Conservation (phyloP, 35 echinoderm and acorn worm species). For the Patiria miniata region DNA sequence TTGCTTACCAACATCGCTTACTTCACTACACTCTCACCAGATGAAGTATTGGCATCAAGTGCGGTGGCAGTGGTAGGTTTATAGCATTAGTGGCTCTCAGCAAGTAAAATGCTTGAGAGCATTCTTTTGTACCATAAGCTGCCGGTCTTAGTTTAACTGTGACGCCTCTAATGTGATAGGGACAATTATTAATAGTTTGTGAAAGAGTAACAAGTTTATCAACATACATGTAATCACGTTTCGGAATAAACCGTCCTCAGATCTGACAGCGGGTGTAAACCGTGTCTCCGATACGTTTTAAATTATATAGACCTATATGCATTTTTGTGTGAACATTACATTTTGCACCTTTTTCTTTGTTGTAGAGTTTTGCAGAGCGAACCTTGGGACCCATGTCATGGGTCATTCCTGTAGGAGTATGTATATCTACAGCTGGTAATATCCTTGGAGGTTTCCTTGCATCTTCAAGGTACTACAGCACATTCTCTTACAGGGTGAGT, state of each 20-base stretch:
- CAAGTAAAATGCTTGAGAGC: not conserved
- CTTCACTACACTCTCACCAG: slow-evolving; percentile 37
- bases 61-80: slow-evolving; percentile 54
- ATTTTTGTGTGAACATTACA: not conserved
- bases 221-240: too few species aligned
- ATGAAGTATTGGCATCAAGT: slow-evolving; percentile 45
- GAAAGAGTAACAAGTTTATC: too few species aligned
- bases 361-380: not conserved
- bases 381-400: not conserved
- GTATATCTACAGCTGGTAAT: not conserved
- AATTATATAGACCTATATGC: too few species aligned
- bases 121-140: not conserved
- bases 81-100: not conserved
- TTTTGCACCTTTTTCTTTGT: not conserved
- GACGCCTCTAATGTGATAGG: too few species aligned
- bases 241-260: too few species aligned
- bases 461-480: not conserved
- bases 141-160: too few species aligned
- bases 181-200: too few species aligned
- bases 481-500: too few species aligned
- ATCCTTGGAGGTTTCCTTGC: not conserved
- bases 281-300: not conserved
- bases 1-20: slow-evolving; percentile 50
- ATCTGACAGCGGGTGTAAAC: not conserved
- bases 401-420: not conserved